Base-by-base conservation (phyloP, 1,140 invertebrate genomes). In the Mya arenaria region DNA sequence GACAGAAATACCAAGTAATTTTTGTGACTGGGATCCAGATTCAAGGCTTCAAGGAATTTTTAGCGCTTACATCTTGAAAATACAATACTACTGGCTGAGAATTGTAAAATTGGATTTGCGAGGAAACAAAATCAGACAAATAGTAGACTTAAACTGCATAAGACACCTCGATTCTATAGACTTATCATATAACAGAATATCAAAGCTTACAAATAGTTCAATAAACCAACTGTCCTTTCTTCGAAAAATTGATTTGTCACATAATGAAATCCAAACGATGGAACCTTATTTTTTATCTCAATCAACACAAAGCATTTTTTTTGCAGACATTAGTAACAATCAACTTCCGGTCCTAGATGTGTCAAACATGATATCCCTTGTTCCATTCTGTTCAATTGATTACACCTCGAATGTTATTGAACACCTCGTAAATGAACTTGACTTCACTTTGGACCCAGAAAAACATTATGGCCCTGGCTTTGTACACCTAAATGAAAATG, bases 1-100 rank as follows among this genome's bases (percentile, higher is more conserved):
- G 63, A 79, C 62, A 66, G 75, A 79, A 39, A 55, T 79, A 23
- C 75, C 75, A 39, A 68, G 75, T 68, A 66, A 79, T 36, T 34
- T 79, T 3, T 79, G 75, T 58, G 28, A 66, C 52, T 79, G 75
- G 75, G 63, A 79, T 36, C 66, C 52, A 8, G 75, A 79, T 32
- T 15, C 41, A 34, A 5, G 5, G 32, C 10, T 68, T 39, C 8
- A 39, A 23, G 30, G 25, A 56, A 23, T 28, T 6, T 65, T 55
- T 65, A 1, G 15, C 10, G 25, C 41, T 15, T 1, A 37, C 8
- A 37, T 55, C 30, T 5, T 55, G 1, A 41, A 56, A 32, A 23
- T 79, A 3, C 10, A 36, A 8, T 17, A 34, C 15, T 79, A 55
- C 32, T 79, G 63, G 63, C 5, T 2, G 8, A 25, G 36, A 30